Base-by-base conservation (phyloP, 2,888 invertebrate genomes). In the Sinhomidia bicolor region DNA sequence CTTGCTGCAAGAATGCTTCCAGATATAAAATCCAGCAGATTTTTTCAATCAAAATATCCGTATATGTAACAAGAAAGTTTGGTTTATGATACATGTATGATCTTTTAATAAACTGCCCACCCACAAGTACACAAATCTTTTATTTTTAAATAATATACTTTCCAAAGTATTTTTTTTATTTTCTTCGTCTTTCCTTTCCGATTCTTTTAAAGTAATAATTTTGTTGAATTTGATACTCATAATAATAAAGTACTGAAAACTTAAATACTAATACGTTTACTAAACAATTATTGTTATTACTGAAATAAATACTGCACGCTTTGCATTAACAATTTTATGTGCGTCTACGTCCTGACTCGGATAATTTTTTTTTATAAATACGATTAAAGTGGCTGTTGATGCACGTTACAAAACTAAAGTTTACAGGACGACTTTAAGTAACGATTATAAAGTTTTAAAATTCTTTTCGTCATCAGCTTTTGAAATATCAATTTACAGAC, bases 281-380 rank as follows among this genome's bases (percentile, higher is more conserved):
- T 10, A 47, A 47, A 47, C 47, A 47, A 47, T 47, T 1, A 47
- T 5, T 12, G 14, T 57, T 3, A 65, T 36, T 32, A 20, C 20
- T 44, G 41, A 44, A 71, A 44, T 71, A 71, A 71, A 71, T 71
- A 71, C 71, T 71, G 71, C 17, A 23, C 44, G 14, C 41, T 29
- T 44, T 71, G 44, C 71, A 71, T 71, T 71, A 41, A 41, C 20
- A 23, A 44, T 65, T 60, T 36, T 17, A 65, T 17, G n/a, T 36
- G 36, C 12, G 29, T n/a, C n/a, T n/a, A n/a, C n/a, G n/a, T n/a
- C n/a, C n/a, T n/a, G n/a, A n/a, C n/a, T n/a, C n/a, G n/a, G n/a
- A n/a, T n/a, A n/a, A n/a, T n/a, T n/a, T n/a, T n/a, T n/a, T n/a
- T n/a, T n/a, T n/a, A n/a, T n/a, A n/a, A n/a, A n/a, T n/a, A n/a